Evolutionary conservation across 1,140 invertebrate genomes (phyloP), one percentile per base, ranked within the genome.

Genomic region (Gonatopus flavifemur): DNA sequence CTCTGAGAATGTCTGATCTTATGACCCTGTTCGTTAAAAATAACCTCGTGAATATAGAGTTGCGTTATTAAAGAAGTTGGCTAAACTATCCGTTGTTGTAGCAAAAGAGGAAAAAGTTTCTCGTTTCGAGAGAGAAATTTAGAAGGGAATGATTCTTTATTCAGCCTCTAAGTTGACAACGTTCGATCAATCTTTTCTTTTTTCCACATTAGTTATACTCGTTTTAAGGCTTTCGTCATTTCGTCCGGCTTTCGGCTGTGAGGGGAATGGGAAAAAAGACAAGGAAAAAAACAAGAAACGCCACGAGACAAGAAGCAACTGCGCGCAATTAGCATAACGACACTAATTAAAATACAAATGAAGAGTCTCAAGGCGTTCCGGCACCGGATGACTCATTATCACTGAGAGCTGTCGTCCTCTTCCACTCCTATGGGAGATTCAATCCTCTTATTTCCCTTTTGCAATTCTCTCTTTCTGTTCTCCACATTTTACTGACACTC

Each of bases 281-380:
- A 28, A 18, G 43, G 40, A 43, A 49, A 31, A 67, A 66, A 69
- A 67, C 64, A 72, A 76, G n/a, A 75, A 75, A 69, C 60, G 57
- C 51, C 46, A 32, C 33, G 59, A 47, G 61, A 72, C 69, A 75
- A 74, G 70, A 76, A 70, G 66, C 69, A 70, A 73, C 67, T 66
- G 66, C 64, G 62, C 64, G 67, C 74, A 72, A 79, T 79, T 79
- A 79, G 76, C 77, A 79, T 79, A 79, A 79, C 76, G 76, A 79
- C 73, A 73, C 72, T 77, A 78, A 79, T 78, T 79, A 79, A 79
- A 77, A 79, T 78, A 79, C 73, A 77, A 77, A 79, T 77, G 75
- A 77, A 74, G 69, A 77, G 70, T 71, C 67, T 76, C 73, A 70
- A 68, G 68, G 59, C 53, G 62, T 59, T 61, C 58, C 52, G 41